Evolutionary conservation across 2,113 vertebrate species (phyloP).

Genomic region (sheep (Ovis aries)): DNA sequence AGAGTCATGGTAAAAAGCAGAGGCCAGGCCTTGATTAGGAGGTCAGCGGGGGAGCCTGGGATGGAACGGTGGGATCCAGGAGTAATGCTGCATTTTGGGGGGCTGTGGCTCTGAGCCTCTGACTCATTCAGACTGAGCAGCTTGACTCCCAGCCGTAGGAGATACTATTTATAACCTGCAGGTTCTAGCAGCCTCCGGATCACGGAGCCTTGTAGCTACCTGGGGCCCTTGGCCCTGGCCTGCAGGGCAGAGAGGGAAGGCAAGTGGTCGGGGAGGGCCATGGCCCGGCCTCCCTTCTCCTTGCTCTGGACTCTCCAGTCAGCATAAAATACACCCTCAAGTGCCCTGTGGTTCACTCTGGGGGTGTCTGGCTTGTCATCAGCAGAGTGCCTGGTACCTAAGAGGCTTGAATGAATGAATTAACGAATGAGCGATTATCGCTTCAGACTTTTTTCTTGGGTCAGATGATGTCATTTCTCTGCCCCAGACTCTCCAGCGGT

Average conservation of each 20-base stretch:
- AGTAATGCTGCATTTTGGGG: neutral
- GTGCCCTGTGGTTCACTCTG: neutral
- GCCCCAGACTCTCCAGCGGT: neutral
- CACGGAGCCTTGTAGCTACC: constrained; percentile 12
- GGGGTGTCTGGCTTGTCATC: neutral
- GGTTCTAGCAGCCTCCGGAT: constrained; percentile 29
- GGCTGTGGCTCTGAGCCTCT: neutral
- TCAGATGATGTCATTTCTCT: neutral
- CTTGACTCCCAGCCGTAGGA: neutral
- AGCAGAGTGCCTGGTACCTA: neutral
- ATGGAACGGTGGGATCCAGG: neutral
- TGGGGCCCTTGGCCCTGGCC: neutral
- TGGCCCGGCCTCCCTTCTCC: neutral
- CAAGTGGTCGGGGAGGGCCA: neutral
- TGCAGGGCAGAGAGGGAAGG: neutral
- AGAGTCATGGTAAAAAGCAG: neutral
- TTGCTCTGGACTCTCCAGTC: neutral
- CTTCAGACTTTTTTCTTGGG: neutral
- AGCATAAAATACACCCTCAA: neutral
- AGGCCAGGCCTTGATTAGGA: neutral
- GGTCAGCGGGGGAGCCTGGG: neutral
- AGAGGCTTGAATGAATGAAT: neutral
- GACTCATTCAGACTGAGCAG: constrained; percentile 42
- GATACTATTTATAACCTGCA: constrained; percentile 66
- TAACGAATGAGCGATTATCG: neutral